Base-by-base conservation (phyloP, 37 sponge, comb jelly and placozoan genomes). In the Agelas oroides region DNA sequence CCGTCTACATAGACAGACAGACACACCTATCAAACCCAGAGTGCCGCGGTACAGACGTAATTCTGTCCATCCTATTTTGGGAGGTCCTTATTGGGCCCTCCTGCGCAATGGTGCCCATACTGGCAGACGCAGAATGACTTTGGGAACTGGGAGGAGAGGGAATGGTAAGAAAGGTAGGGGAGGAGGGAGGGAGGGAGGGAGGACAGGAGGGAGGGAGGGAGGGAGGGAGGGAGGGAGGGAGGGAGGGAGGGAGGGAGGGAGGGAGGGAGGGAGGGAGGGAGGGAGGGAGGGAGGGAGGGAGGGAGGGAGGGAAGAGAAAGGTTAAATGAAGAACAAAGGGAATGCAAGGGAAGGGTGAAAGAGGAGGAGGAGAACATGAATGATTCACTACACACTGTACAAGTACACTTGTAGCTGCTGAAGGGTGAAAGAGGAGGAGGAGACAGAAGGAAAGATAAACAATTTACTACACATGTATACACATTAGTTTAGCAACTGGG, bases 81-180 rank as follows among this genome's bases (percentile, higher is more conserved):
- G 27, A 27, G 68, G 72, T 59, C 37, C 40, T 73, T 8, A 56
- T 39, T 8, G 96, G 87, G 5, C 68, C 94, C 25, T 78, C 84
- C 73, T 96, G 97, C 40, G 91, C 89, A 73, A 96, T 88, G 41
- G 88, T 85, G 59, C 53, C 84, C 97, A 94, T 96, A 57, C 81
- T 87, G 65, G 86, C 86, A 5, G 89, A 76, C 32, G 94, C 97
- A 53, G 95, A 94, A 70, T 96, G 97, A 36, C 95, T 88, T 46
- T 70, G 72, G 53, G 70, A 69, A 31, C 58, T 69, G 58, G 19
- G 39, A 21, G 27, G 12, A 80, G 2, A 6, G 62, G 27, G 16
- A 13, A 24, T 52, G 14, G 62, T 3, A 5, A 61, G n/a, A 27
- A 2, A 38, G 34, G 67, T 70, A 12, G 25, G 23, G n/a, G 13